A percentile compares a stretch with the other conserved stretches of the same genome.
Conservation (phyloP, 2,797 vertebrate genomes). For the Saxicola maurus region DNA sequence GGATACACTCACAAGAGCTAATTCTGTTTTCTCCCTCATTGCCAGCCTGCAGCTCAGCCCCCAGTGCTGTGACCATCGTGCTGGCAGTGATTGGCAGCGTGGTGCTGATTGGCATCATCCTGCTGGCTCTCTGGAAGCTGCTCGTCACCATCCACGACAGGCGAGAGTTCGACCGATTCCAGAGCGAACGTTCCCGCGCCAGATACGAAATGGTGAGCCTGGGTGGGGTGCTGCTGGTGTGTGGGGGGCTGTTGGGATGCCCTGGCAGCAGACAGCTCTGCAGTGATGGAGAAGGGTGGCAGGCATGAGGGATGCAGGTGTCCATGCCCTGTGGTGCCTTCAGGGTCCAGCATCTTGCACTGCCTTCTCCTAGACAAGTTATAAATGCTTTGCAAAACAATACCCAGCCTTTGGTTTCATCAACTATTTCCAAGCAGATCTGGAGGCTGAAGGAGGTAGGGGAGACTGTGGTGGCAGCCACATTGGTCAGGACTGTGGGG, state of each 20-base stretch:
- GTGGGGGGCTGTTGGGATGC: rapidly evolving
- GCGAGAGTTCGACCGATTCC: constrained; percentile 89
- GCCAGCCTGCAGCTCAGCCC: constrained; percentile 83
- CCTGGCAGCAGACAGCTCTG: background rate
- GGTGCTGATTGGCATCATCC: constrained; percentile 74
- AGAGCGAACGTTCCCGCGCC: constrained; percentile 89
- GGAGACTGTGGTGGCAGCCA: background rate
- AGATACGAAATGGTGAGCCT: constrained; percentile 91
- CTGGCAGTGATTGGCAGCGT: constrained; percentile 81
- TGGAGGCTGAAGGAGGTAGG: background rate
- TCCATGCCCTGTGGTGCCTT: background rate
- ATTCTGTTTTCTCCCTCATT: background rate
- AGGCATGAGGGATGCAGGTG: rapidly evolving
- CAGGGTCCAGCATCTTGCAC: rapidly evolving
- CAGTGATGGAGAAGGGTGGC: background rate
- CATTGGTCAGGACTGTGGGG: background rate
- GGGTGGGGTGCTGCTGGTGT: background rate
- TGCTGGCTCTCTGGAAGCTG: constrained; percentile 90
- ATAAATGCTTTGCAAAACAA: background rate
- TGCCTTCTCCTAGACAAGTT: background rate
- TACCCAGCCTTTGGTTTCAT: background rate
- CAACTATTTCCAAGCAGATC: background rate
- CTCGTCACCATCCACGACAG: constrained; percentile 92
- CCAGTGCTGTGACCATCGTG: constrained; percentile 82
- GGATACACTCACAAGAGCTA: background rate